These are phyloP conservation scores for Pseudoatta argentina DNA, from an alignment of 1,140 invertebrate species.

Conservation along the genomic window DNA sequence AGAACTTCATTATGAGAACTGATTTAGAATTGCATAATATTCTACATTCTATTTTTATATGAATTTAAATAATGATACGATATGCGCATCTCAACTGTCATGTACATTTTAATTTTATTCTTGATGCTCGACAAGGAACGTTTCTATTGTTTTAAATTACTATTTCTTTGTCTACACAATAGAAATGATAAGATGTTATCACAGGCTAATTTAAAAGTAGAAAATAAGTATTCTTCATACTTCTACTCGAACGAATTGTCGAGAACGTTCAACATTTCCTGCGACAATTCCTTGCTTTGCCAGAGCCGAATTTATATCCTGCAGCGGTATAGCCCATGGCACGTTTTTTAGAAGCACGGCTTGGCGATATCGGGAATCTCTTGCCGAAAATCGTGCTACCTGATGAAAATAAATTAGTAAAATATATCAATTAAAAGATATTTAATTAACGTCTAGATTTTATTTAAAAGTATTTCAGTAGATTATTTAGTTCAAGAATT, in stretches of 20 bases:
- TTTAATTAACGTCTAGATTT: not conserved
- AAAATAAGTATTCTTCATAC: slow-evolving; percentile 71
- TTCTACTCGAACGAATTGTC: slow-evolving; percentile 85
- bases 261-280: slow-evolving; percentile 82
- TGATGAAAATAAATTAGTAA: slow-evolving; percentile 33
- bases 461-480: not conserved
- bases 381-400: slow-evolving; percentile 85
- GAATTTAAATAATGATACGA: not conserved
- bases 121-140: not conserved
- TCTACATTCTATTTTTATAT: not conserved
- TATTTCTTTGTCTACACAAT: not conserved
- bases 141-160: no score
- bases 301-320: slow-evolving; percentile 84
- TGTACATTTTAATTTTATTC: not conserved
- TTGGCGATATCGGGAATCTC: slow-evolving; percentile 83
- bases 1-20: not conserved
- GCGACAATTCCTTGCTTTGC: slow-evolving; percentile 83
- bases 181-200: not conserved
- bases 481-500: not conserved
- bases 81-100: not conserved
- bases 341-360: slow-evolving; percentile 84
- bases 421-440: not conserved
- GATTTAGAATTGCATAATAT: slow-evolving; percentile 7
- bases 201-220: no score
- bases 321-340: slow-evolving; percentile 85